Evolutionary conservation across 1,140 invertebrate genomes (phyloP), one percentile per base, ranked within the genome.

Genomic region (Heliconius himera): DNA sequence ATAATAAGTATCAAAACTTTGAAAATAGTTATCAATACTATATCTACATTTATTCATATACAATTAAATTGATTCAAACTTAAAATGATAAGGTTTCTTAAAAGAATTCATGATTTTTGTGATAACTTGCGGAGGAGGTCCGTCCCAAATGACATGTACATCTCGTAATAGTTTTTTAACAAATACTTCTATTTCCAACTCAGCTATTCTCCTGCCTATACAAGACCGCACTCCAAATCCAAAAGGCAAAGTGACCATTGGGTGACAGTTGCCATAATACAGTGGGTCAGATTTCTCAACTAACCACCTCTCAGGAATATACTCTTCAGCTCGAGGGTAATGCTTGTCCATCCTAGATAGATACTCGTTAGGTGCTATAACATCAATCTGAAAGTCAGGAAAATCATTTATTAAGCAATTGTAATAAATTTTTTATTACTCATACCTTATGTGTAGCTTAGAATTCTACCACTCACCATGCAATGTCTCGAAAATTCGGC

Each of bases 171-270:
- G 93, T 85, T 95, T 95, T 29, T 95, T 92, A 8, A 97, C 76
- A 18, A 96, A 94, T 51, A 96, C 91, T 87, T 97, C 96, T 77
- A 97, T 90, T 89, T 97, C 96, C 84, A 97, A 93, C 87, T 97
- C 96, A 3, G 97, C 97, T 81, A 98, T 96, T 84, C 97, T 91
- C 84, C 96, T 95, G 16, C 95, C 95, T 73, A 95, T 94, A 81
- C 95, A 96, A 76, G 93, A 95, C 77, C 96, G 89, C 2, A 96
- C 93, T 5, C 96, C 96, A 76, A 96, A 96, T 0, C 96, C 96
- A 85, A 97, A 97, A 0, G 96, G 96, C 56, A 96, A 83, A 73
- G 95, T 95, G 22, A 95, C 93, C 85, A 96, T 96, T 1, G 95
- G 95, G 80, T 95, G 95, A 36, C 93, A 84, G 26, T 94, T 94